A percentile compares a stretch with the other conserved stretches of the same genome.
phyloP scores from a whole-genome alignment of 2,113 vertebrate genomes.

The Pachyramphus minor region DNA sequence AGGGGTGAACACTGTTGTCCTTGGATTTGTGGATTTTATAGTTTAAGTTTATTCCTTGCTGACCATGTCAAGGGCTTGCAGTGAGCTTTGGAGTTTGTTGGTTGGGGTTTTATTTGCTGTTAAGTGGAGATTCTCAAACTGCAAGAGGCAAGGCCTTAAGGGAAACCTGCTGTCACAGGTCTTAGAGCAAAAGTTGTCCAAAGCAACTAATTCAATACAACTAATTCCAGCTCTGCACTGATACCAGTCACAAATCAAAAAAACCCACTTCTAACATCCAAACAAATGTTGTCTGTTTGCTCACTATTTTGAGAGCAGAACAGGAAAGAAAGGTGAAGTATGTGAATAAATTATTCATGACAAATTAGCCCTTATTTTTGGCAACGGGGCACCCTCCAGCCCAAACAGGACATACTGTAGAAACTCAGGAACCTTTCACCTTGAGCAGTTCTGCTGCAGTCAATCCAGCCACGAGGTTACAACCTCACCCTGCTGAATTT shows the following conservation, averaged over 20 bases:
- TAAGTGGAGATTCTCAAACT: background rate
- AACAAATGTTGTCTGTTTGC: background rate
- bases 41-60: background rate
- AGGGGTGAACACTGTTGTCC: background rate
- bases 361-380: background rate
- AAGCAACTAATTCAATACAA: background rate
- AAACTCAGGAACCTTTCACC: background rate
- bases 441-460: background rate
- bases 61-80: background rate
- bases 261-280: no score
- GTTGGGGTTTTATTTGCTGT: background rate
- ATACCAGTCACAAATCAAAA: background rate
- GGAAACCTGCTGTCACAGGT: background rate
- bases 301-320: background rate
- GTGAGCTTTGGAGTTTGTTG: background rate
- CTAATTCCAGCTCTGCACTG: background rate
- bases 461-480: rapidly evolving
- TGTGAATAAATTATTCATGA: background rate
- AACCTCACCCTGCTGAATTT: background rate
- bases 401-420: background rate
- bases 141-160: background rate
- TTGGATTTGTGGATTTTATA: background rate
- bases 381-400: background rate
- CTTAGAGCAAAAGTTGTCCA: background rate
- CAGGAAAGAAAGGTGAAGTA: background rate